These are phyloP conservation scores for Amphibalanus amphitrite DNA, from an alignment of 1,140 invertebrate species.

Conservation along the genomic window DNA sequence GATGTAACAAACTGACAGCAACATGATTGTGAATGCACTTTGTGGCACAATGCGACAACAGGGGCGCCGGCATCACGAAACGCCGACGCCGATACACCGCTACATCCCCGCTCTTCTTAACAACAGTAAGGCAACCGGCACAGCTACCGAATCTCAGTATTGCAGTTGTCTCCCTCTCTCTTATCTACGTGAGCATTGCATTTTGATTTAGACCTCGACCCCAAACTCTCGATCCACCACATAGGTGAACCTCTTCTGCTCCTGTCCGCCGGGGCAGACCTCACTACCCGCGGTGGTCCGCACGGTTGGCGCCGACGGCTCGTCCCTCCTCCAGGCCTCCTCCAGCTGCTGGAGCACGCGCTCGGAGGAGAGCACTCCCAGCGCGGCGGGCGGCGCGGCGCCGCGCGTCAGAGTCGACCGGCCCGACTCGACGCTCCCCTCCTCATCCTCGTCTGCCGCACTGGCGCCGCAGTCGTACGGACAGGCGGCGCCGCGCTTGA, in stretches of 20 bases:
- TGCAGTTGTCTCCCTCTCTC: not conserved
- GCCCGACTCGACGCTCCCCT: not conserved
- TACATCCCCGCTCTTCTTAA: not conserved
- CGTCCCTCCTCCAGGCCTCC: not conserved
- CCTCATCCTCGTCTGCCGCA: not conserved
- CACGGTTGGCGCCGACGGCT: not conserved
- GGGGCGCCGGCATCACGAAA: too few relatives aligned
- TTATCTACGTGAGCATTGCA: not conserved
- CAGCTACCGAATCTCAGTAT: not conserved
- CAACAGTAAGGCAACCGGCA: not conserved
- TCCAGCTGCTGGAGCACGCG: not conserved
- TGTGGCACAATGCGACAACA: not conserved
- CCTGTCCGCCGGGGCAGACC: too few relatives aligned
- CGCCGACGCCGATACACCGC: too few relatives aligned
- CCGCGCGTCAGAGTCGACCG: not conserved
- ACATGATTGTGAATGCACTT: constrained; percentile 1
- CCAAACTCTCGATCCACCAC: not conserved
- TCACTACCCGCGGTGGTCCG: not conserved
- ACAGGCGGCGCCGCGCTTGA: not conserved
- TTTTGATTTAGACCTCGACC: not conserved
- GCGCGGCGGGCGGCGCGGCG: too few relatives aligned
- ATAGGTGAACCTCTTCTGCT: not conserved
- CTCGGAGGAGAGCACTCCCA: not conserved
- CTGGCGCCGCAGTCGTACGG: not conserved
- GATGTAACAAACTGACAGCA: not conserved